Conservation (phyloP, 1,140 invertebrate genomes). For the Meloidogyne floridensis region DNA sequence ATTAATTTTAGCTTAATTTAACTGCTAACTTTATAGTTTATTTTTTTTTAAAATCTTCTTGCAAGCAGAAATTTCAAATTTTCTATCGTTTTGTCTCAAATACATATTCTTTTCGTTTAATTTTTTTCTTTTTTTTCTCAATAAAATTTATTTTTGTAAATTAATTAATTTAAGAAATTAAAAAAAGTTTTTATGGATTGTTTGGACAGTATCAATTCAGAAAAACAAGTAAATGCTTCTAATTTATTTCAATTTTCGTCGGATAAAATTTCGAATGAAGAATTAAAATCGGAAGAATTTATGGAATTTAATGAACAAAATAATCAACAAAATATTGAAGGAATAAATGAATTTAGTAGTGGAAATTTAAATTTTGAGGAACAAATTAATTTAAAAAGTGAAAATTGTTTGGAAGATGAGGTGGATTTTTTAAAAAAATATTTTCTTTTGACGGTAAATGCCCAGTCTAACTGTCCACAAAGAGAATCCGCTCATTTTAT, state of each 20-base stretch:
- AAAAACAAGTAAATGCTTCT: neutral
- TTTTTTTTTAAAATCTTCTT: too few relatives aligned
- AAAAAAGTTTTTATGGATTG: neutral
- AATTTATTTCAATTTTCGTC: neutral
- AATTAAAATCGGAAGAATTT: neutral
- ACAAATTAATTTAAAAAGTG: neutral
- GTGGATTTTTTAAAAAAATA: neutral
- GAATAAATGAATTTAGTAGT: neutral
- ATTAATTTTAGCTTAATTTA: too few relatives aligned
- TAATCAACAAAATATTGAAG: neutral
- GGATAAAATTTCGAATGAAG: neutral
- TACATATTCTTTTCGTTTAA: too few relatives aligned
- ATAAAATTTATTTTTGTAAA: too few relatives aligned
- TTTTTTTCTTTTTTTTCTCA: too few relatives aligned
- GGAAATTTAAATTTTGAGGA: conserved; percentile 2
- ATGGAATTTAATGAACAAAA: neutral
- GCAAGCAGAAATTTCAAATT: too few relatives aligned
- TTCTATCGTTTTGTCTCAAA: too few relatives aligned
- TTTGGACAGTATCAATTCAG: neutral
- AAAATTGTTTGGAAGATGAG: neutral
- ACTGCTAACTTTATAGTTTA: too few relatives aligned
- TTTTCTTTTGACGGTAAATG: too few relatives aligned
- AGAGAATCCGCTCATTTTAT: too few relatives aligned
- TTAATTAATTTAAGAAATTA: too few relatives aligned
- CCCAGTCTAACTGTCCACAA: too few relatives aligned